phyloP scores from a whole-genome alignment of 2,113 vertebrate genomes.

The Saguinus imperator region DNA sequence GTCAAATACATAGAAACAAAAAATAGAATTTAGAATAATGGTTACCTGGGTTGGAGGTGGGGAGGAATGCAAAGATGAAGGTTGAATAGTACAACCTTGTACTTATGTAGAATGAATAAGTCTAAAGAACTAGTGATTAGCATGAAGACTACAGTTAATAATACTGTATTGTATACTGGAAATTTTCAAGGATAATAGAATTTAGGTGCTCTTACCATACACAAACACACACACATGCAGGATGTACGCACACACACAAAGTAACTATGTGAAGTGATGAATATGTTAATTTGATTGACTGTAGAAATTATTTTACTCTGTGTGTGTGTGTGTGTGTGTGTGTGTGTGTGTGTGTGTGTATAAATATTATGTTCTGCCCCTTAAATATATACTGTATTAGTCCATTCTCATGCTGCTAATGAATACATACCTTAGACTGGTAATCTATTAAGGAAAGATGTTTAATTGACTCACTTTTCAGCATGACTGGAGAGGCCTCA shows the following conservation, averaged over 20 bases:
- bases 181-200: neutral
- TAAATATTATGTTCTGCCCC: too few species aligned
- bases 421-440: too few species aligned
- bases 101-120: neutral
- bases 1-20: neutral
- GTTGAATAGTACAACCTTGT: too few species aligned
- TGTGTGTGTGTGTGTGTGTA: neutral
- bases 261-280: too few species aligned
- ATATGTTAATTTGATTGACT: neutral
- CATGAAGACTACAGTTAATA: neutral
- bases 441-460: too few species aligned
- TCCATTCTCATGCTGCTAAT: too few species aligned
- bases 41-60: neutral
- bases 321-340: neutral
- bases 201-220: neutral
- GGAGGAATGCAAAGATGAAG: neutral
- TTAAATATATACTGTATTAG: neutral
- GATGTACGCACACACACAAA: too few species aligned
- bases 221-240: neutral
- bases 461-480: too few species aligned
- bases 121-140: neutral
- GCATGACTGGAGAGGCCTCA: too few species aligned
- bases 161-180: too few species aligned
- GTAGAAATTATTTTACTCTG: neutral
- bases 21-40: too few species aligned